A percentile compares a stretch with the other conserved stretches of the same genome.
These are phyloP conservation scores for Abrostola tripartita DNA, from an alignment of 2,888 invertebrate genomes.

Conservation along the genomic window DNA sequence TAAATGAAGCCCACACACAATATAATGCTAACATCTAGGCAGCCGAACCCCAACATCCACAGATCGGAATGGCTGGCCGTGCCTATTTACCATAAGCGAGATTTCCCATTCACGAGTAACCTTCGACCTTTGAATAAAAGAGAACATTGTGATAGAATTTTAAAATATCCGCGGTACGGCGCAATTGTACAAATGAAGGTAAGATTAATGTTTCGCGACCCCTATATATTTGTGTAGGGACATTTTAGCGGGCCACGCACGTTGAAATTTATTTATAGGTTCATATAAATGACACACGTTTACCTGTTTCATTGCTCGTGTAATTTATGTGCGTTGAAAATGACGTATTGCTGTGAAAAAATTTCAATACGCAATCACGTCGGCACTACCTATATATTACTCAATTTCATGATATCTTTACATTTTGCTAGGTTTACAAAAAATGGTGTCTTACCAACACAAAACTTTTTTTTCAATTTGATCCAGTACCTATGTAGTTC, in stretches of 20 bases:
- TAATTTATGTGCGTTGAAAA: conserved; percentile 67
- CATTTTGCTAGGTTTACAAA: conserved; percentile 27
- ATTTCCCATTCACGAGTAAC: conserved; percentile 26
- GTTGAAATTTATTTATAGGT: conserved; percentile 82
- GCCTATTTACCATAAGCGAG: not conserved
- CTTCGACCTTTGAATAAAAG: conserved; percentile 38
- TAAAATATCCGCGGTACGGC: conserved; percentile 47
- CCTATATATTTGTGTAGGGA: conserved; percentile 79
- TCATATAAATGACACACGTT: conserved; percentile 76
- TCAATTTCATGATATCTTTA: conserved; percentile 38
- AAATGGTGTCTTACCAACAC: too few relatives aligned
- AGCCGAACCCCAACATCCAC: too few relatives aligned
- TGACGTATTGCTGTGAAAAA: conserved; percentile 62
- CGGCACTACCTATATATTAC: conserved; percentile 44
- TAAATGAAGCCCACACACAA: too few relatives aligned
- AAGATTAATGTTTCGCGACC: conserved; percentile 80
- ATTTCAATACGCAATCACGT: conserved; percentile 58
- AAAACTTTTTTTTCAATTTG: too few relatives aligned
- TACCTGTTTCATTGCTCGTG: conserved; percentile 72
- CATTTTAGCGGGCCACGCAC: conserved; percentile 79
- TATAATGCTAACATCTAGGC: too few relatives aligned
- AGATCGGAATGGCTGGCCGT: too few relatives aligned
- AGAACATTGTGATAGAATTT: conserved; percentile 44
- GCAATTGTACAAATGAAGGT: conserved; percentile 72
- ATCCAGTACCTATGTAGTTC: too few relatives aligned